A percentile compares a stretch with the other conserved stretches of the same genome.
Conservation (phyloP, 2,113 vertebrate species). For the Camelus dromedarius region DNA sequence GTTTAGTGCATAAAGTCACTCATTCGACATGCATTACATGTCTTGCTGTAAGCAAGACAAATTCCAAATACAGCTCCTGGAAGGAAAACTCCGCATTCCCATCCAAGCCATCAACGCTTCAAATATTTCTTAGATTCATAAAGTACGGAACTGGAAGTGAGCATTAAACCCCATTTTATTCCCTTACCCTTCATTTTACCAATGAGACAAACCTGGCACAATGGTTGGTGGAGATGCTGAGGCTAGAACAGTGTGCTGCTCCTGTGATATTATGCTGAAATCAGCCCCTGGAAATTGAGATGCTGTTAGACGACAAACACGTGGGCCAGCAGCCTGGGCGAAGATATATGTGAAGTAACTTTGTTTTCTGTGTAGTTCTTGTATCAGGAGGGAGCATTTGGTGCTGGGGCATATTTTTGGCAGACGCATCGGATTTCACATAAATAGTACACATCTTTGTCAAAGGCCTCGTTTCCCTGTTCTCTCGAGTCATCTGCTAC, state of each 20-base stretch:
- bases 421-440: background rate
- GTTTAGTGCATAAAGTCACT: background rate
- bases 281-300: background rate
- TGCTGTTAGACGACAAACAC: background rate
- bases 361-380: constrained; percentile 55
- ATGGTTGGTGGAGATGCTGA: background rate
- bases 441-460: constrained; percentile 63
- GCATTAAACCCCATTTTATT: background rate
- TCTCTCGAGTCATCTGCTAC: constrained; percentile 30
- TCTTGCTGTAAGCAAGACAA: background rate
- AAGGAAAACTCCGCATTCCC: background rate
- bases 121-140: too few species aligned
- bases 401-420: constrained; percentile 74
- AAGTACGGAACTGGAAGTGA: background rate
- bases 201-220: background rate
- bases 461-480: background rate
- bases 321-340: background rate
- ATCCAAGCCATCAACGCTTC: background rate
- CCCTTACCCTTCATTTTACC: background rate
- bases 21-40: background rate
- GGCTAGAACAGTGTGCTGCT: background rate
- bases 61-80: background rate
- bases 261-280: background rate
- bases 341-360: constrained; percentile 57
- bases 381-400: constrained; percentile 58